phyloP scores from a whole-genome alignment of 2,797 vertebrate genomes.

The Peromyscus melanophrys region DNA sequence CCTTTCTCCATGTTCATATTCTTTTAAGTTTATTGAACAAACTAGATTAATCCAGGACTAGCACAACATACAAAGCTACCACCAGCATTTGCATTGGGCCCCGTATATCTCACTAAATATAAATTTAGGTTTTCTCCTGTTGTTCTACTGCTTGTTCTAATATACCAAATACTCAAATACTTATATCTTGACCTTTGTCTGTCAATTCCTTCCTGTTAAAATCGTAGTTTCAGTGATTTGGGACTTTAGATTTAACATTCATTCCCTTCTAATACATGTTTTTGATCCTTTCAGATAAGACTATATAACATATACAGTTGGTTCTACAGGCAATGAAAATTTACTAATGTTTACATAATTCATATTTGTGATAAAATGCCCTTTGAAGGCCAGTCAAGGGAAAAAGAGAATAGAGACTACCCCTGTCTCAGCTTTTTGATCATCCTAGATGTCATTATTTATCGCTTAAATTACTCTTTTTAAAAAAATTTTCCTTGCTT shows the following conservation, averaged over 20 bases:
- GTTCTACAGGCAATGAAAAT: not conserved
- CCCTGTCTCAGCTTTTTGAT: not conserved
- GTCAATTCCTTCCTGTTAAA: not conserved
- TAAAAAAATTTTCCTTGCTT: not conserved
- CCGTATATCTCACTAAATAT: not conserved
- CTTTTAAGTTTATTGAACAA: not conserved
- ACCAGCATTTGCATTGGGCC: not conserved
- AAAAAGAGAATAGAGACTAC: not conserved
- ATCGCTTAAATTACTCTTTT: not conserved
- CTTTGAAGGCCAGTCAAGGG: not conserved
- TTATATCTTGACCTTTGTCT: not conserved
- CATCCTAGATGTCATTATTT: not conserved
- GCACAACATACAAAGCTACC: not conserved
- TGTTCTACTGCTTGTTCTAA: not conserved
- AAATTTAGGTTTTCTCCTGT: not conserved
- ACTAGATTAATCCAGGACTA: not conserved
- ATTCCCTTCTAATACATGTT: not conserved
- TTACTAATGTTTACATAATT: not conserved
- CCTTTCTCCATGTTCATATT: not conserved
- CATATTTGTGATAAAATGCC: not conserved
- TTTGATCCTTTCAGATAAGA: slow-evolving; percentile 18
- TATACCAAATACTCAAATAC: not conserved
- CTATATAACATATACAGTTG: not conserved
- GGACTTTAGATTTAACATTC: slow-evolving; percentile 24
- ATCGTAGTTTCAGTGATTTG: slow-evolving; percentile 14